These are phyloP conservation scores for Palythoa heliodiscus DNA, from an alignment of 92 coral and sea anemone species.

Conservation along the genomic window DNA sequence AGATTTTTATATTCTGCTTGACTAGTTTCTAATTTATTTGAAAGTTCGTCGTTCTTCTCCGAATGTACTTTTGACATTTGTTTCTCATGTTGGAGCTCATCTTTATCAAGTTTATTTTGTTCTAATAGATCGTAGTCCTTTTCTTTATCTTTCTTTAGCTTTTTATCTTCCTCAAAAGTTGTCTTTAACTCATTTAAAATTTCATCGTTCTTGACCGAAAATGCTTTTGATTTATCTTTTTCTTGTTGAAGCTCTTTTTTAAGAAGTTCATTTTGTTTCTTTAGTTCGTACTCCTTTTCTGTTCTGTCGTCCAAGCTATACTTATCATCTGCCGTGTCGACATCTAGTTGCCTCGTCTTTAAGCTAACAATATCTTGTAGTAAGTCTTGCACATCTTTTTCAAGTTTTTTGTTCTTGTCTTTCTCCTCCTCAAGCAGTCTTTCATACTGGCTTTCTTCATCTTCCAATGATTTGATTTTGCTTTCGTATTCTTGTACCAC, in stretches of 20 bases:
- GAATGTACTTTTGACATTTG: conserved; percentile 44
- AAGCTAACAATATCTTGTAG: conserved; percentile 70
- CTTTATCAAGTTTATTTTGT: conserved; percentile 60
- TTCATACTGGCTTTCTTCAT: conserved; percentile 10
- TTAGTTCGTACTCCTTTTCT: conserved; percentile 47
- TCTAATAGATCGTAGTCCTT: conserved; percentile 54
- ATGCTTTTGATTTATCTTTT: conserved; percentile 42
- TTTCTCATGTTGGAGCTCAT: conserved; percentile 50
- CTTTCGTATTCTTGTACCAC: conserved; percentile 6
- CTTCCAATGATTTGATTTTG: conserved; percentile 9
- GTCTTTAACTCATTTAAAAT: conserved; percentile 48
- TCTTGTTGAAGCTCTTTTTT: conserved; percentile 54
- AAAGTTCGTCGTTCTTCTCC: conserved; percentile 60
- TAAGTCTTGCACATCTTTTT: conserved; percentile 74
- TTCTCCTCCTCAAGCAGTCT: conserved; percentile 60
- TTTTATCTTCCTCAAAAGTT: neutral
- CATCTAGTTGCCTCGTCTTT: conserved; percentile 61
- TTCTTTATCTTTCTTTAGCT: conserved; percentile 8
- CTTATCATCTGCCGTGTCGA: conserved; percentile 52
- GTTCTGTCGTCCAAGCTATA: conserved; percentile 13
- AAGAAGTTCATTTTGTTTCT: conserved; percentile 61
- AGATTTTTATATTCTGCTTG: neutral
- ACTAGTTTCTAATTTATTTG: conserved; percentile 35
- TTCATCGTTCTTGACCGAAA: conserved; percentile 57
- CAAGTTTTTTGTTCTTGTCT: conserved; percentile 52